A percentile compares a stretch with the other conserved stretches of the same genome.
phyloP scores from a whole-genome alignment of 2,797 vertebrate genomes.

The Lacerta viridis region DNA sequence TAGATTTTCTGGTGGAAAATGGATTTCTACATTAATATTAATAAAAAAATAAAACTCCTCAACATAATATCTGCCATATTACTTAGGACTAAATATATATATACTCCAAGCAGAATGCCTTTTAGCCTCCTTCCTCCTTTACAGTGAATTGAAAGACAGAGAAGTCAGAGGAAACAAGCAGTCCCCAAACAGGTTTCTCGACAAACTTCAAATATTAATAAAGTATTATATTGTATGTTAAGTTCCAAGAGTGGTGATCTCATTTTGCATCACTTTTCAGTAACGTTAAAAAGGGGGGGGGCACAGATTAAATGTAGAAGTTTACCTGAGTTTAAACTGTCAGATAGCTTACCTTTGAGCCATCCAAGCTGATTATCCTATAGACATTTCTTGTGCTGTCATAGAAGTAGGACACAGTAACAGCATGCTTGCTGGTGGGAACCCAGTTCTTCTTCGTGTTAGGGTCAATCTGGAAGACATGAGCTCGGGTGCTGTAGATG shows the following conservation, averaged over 20 bases:
- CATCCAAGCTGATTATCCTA: slow-evolving; percentile 98
- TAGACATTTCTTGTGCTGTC: slow-evolving; percentile 99
- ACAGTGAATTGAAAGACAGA: neutral
- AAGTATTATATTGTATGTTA: neutral
- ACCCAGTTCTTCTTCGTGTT: slow-evolving; percentile 99
- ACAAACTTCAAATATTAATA: neutral
- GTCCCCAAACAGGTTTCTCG: neutral
- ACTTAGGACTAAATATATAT: neutral
- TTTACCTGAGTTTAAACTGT: slow-evolving; percentile 8
- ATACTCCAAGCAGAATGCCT: neutral
- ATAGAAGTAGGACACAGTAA: slow-evolving; percentile 99
- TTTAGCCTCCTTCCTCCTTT: neutral
- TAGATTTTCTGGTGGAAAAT: neutral
- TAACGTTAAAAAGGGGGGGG: neutral
- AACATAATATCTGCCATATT: neutral
- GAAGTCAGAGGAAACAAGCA: neutral
- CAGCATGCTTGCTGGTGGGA: slow-evolving; percentile 98
- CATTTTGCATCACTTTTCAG: neutral
- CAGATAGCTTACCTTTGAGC: slow-evolving; percentile 90
- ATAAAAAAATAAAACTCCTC: neutral
- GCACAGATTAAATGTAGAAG: neutral
- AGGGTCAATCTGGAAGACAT: slow-evolving; percentile 99
- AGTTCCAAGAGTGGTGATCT: neutral
- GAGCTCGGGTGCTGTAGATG: slow-evolving; percentile 98
- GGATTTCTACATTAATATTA: neutral